Percentiles rank a stretch among this genome's conserved stretches.
Conservation (phyloP, 2,888 invertebrate genomes). For the Macaria notata region DNA sequence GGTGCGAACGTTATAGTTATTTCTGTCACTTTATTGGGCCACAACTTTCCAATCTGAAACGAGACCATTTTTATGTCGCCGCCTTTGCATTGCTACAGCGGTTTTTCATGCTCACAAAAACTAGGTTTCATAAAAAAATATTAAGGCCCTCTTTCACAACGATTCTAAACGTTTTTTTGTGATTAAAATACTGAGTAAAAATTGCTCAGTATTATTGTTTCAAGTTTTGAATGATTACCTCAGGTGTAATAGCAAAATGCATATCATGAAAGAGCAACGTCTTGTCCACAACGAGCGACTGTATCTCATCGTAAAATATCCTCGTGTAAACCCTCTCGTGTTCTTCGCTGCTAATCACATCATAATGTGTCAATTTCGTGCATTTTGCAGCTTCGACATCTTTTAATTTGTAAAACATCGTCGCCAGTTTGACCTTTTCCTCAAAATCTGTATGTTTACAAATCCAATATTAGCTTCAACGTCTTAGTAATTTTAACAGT, state of each 20-base stretch:
- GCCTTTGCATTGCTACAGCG: too few relatives aligned
- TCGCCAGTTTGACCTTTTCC: slow-evolving; percentile 68
- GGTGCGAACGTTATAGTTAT: slow-evolving; percentile 82
- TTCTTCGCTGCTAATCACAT: slow-evolving; percentile 66
- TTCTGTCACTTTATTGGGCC: slow-evolving; percentile 79
- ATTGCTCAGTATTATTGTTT: too few relatives aligned
- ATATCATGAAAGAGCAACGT: slow-evolving; percentile 57
- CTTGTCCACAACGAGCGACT: slow-evolving; percentile 68
- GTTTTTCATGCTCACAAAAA: too few relatives aligned
- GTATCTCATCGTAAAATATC: slow-evolving; percentile 72
- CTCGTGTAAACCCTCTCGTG: slow-evolving; percentile 70
- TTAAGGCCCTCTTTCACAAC: too few relatives aligned
- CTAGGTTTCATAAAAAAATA: too few relatives aligned
- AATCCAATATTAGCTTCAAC: too few relatives aligned
- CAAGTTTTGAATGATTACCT: slow-evolving; percentile 54
- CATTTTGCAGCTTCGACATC: slow-evolving; percentile 60
- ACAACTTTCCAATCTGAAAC: slow-evolving; percentile 80
- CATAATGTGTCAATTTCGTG: slow-evolving; percentile 63
- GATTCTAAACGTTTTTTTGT: too few relatives aligned
- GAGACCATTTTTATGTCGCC: too few relatives aligned
- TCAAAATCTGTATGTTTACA: slow-evolving; percentile 57
- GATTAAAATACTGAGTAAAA: too few relatives aligned
- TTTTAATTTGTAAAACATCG: slow-evolving; percentile 60
- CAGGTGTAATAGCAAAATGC: slow-evolving; percentile 79
- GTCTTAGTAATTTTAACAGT: too few relatives aligned